These are phyloP conservation scores for Amorpha juglandis DNA, from an alignment of 2,888 invertebrate genomes.

Conservation along the genomic window DNA sequence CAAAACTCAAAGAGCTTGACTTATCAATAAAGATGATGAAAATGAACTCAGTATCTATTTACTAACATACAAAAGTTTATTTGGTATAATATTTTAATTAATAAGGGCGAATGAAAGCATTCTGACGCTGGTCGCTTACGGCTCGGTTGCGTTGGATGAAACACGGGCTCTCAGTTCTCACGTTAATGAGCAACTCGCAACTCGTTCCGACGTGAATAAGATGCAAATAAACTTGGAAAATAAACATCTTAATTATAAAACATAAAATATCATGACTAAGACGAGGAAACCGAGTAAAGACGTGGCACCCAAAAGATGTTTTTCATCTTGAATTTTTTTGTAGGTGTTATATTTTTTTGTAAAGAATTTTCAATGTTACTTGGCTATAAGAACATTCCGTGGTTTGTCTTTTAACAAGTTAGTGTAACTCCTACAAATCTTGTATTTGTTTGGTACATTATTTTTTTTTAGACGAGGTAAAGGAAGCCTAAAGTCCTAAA, in stretches of 20 bases:
- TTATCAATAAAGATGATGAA: background rate
- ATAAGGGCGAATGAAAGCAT: slow-evolving; percentile 13
- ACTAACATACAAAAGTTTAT: background rate
- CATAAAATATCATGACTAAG: background rate
- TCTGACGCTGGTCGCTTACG: background rate
- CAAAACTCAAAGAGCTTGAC: background rate
- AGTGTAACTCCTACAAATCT: background rate
- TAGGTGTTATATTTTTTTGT: background rate
- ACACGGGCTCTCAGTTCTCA: background rate
- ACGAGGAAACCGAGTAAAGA: background rate
- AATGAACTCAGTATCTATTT: background rate
- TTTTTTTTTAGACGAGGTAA: too few species aligned
- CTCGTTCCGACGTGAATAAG: slow-evolving; percentile 7
- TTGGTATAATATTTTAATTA: slow-evolving; percentile 23
- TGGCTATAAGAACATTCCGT: background rate
- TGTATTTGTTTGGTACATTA: background rate
- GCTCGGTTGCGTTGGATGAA: slow-evolving; percentile 12
- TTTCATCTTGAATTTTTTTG: background rate
- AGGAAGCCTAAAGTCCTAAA: too few species aligned
- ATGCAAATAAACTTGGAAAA: slow-evolving; percentile 4
- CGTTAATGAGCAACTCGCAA: slow-evolving; percentile 23
- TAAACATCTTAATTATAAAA: slow-evolving; percentile 12
- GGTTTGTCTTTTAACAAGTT: background rate
- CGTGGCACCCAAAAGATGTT: background rate
- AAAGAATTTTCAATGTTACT: background rate